Evolutionary conservation across 2,888 invertebrate species (phyloP), one percentile per base, ranked within the genome.

Genomic region (Entomobrya proxima): DNA sequence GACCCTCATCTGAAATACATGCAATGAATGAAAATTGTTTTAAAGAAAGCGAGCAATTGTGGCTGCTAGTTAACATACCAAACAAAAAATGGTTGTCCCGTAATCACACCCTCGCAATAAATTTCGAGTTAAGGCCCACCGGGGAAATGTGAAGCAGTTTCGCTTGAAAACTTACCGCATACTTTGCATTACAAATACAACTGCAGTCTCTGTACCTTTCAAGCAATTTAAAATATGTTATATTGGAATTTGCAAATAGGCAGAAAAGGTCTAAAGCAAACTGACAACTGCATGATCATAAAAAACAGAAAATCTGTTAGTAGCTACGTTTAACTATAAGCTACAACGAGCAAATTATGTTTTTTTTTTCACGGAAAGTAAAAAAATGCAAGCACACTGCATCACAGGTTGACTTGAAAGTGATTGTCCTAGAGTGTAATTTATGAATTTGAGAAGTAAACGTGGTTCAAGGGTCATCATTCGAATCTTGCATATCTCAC

Each of bases 391-490:
- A 1, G 27, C 5, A 5, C 27, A n/a, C 27, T 11, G 27, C 27
- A 27, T 1, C 13, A 27, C 27, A 27, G 13, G 55, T 13, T 2
- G 30, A 3, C 7, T 32, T 61, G 61, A 61, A 61, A 61, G 61
- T 64, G 37, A 18, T n/a, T 55, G 24, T 55, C 64, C n/a, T 18
- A 32, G n/a, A n/a, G n/a, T 58, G 58, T 64, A 37, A 55, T 55
- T 55, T 55, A 55, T 55, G 55, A 37, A 64, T 64, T 64, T 64
- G 37, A 6, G 18, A 64, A 18, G 37, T 1, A 18, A 35, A 64
- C 37, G 18, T 37, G 64, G 64, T 35, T 64, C 37, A 64, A 5
- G 37, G 64, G 35, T 64, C 37, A 64, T 64, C 58, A 21, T 30
- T 24, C 13, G 32, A n/a, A n/a, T n/a, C n/a, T n/a, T n/a, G 15